A percentile compares a stretch with the other conserved stretches of the same genome.
phyloP scores from a whole-genome alignment of 2,888 invertebrate genomes.

The Seira ritae region DNA sequence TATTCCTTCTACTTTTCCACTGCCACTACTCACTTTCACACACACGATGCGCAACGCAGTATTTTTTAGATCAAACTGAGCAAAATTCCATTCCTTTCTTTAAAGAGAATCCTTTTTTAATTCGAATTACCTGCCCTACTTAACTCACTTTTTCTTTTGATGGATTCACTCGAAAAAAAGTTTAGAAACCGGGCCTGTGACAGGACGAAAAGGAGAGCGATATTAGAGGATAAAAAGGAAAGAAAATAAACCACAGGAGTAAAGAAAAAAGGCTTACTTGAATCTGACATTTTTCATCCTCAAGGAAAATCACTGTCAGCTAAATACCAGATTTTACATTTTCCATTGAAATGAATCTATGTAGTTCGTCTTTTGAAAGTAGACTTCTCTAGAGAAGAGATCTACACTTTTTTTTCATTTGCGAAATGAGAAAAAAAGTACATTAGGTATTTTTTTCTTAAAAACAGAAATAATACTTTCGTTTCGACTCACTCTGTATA shows the following conservation, averaged over 20 bases:
- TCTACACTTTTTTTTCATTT: not conserved
- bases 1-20: too few species aligned
- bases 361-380: not conserved
- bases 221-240: not conserved
- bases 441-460: too few species aligned
- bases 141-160: slow-evolving; percentile 34
- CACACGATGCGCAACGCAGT: not conserved
- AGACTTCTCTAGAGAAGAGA: not conserved
- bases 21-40: not conserved
- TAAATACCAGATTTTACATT: slow-evolving; percentile 8
- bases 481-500: too few species aligned
- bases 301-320: slow-evolving; percentile 19
- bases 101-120: not conserved
- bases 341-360: not conserved
- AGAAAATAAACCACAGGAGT: not conserved
- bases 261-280: slow-evolving; percentile 28
- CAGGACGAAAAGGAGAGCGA: not conserved
- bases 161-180: slow-evolving; percentile 32
- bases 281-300: slow-evolving; percentile 43
- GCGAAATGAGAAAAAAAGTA: not conserved
- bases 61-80: slow-evolving; percentile 5
- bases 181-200: not conserved
- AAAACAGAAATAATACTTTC: too few species aligned
- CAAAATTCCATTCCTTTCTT: slow-evolving; percentile 15
- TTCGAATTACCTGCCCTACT: not conserved